Evolutionary conservation across 2,797 vertebrate genomes (phyloP), one percentile per base, ranked within the genome.

Genomic region (Helicolenus hilgendorfi): DNA sequence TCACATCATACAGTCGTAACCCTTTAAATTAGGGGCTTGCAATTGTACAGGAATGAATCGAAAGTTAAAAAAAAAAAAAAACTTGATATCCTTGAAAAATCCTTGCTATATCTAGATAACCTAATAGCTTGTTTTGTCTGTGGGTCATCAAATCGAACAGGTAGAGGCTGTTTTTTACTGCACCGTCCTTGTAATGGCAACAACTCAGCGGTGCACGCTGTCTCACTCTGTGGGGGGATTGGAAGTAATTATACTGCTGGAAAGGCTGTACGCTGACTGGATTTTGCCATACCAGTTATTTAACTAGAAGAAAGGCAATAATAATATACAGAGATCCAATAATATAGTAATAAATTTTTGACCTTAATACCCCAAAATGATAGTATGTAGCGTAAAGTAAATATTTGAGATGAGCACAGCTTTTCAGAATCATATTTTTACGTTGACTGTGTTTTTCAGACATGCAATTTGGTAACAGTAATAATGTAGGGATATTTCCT

Each of bases 181-280:
- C 75, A 64, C 18, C 9, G 8, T 68, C 41, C 55, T 87, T 77
- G 78, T 79, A 76, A 81, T 68, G 81, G 76, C 84, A 85, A 45
- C 62, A 77, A 31, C 72, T 38, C 69, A 80, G 62, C 24, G 31
- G 6, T 79, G 76, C 74, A 63, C 59, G 72, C 26, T 33, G 67
- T 75, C 22, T 63, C 62, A 65, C 24, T 86, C 55, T 68, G 72
- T 60, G 11, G 64, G 41, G 18, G 67, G 49, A 53, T 72, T 56
- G 11, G 27, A 60, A 31, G 73, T 77, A 90, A 89, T 93, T 89
- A 91, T 59, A 79, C 64, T 72, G 73, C 79, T 68, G 27, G 59
- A 63, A 45, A 60, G 31, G 41, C 49, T 70, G 55, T 11, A 36
- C 38, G 41, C 60, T 71, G 59, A 67, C 69, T 78, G 73, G 69